Evolutionary conservation across 2,888 invertebrate species (phyloP).

Genomic region (Cantharis nigra): DNA sequence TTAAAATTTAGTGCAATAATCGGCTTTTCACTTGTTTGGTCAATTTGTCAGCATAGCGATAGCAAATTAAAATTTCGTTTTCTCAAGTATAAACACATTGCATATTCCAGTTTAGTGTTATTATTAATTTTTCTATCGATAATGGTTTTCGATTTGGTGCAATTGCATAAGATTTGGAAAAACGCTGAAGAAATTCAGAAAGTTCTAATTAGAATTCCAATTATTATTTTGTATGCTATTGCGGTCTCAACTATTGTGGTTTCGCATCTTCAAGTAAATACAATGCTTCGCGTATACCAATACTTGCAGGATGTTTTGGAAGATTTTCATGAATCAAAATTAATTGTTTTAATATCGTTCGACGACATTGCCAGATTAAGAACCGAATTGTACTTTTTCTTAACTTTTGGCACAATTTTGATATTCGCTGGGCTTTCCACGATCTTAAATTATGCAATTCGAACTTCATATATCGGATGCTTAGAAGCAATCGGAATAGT

Average conservation of each 20-base stretch:
- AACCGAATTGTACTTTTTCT: not conserved
- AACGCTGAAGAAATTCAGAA: not conserved
- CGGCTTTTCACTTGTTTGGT: not conserved
- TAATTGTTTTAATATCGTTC: not conserved
- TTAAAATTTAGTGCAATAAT: not conserved
- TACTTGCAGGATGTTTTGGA: not conserved
- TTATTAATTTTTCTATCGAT: not conserved
- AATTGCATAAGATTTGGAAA: not conserved
- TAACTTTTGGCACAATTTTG: too few species aligned
- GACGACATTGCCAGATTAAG: not conserved
- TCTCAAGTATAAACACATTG: not conserved
- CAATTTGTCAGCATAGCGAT: not conserved
- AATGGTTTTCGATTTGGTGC: not conserved
- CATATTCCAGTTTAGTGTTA: not conserved
- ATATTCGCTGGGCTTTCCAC: too few species aligned
- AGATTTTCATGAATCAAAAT: not conserved
- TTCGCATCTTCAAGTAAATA: not conserved
- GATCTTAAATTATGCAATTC: too few species aligned
- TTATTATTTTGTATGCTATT: not conserved
- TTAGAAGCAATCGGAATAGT: too few species aligned
- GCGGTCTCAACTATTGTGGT: rapidly evolving
- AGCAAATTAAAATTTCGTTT: not conserved
- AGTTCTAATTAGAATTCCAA: not conserved
- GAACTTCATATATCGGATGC: too few species aligned
- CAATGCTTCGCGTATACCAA: rapidly evolving